A percentile compares a stretch with the other conserved stretches of the same genome.
These are phyloP conservation scores for Labrus mixtus DNA, from an alignment of 2,113 vertebrate genomes.

Conservation along the genomic window DNA sequence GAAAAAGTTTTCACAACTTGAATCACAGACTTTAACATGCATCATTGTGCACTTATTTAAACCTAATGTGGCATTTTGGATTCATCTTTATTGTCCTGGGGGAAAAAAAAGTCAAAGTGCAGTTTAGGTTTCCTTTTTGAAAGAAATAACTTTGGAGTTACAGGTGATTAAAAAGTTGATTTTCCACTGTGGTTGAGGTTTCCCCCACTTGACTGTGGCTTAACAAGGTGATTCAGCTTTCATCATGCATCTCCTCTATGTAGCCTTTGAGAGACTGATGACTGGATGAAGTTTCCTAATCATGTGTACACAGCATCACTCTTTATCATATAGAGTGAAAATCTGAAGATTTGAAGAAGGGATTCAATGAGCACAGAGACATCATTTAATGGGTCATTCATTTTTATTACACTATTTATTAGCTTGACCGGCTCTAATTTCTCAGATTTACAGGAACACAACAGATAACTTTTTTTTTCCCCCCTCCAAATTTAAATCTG, in stretches of 20 bases:
- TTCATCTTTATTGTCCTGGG: background rate
- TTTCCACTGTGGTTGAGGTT: slow-evolving; percentile 58
- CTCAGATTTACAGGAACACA: slow-evolving; percentile 79
- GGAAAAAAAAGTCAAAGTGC: background rate
- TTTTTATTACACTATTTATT: slow-evolving; percentile 84
- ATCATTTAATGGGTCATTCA: slow-evolving; percentile 81
- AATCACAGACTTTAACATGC: background rate
- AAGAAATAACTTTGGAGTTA: slow-evolving; percentile 45
- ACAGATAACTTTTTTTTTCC: slow-evolving; percentile 68
- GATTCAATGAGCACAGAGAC: slow-evolving; percentile 42
- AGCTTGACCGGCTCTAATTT: slow-evolving; percentile 78
- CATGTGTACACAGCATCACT: background rate
- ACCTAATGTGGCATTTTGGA: background rate
- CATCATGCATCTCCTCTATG: background rate
- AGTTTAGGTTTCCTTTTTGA: slow-evolving; percentile 72
- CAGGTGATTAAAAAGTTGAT: background rate
- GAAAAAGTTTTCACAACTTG: too few relatives aligned
- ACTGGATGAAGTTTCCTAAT: slow-evolving; percentile 6
- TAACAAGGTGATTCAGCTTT: slow-evolving; percentile 26
- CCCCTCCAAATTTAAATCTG: slow-evolving; percentile 72
- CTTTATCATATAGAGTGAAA: background rate
- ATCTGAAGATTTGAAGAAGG: background rate
- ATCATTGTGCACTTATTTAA: background rate
- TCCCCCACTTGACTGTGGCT: slow-evolving; percentile 36
- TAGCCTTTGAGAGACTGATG: background rate